Evolutionary conservation across 2,888 invertebrate genomes (phyloP).

Genomic region (Caenorhabditis plicata): DNA sequence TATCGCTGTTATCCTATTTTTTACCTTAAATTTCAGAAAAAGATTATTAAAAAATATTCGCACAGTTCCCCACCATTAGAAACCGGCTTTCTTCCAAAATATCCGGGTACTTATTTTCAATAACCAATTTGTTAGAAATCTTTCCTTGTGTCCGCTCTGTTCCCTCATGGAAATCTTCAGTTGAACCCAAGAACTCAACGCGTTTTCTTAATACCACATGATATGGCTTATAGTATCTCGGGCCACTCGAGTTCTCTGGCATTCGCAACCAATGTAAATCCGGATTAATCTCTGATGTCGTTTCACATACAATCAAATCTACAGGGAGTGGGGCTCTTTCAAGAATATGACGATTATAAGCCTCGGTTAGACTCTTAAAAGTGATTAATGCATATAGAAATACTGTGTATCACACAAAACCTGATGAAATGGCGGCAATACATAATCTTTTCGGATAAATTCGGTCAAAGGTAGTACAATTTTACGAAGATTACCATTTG

Average conservation of each 20-base stretch:
- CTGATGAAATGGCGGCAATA: conserved; percentile 77
- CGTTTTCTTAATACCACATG: conserved; percentile 74
- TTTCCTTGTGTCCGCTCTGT: background rate
- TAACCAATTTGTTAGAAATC: background rate
- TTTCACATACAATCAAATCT: conserved; percentile 22
- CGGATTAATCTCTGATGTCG: conserved; percentile 40
- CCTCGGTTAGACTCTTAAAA: conserved; percentile 28
- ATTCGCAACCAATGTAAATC: conserved; percentile 46
- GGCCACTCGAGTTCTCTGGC: conserved; percentile 68
- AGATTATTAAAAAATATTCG: no score
- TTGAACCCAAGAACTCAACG: background rate
- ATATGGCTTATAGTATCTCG: conserved; percentile 89
- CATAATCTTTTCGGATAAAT: conserved; percentile 82
- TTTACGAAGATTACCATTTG: conserved; percentile 72
- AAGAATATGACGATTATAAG: conserved; percentile 34
- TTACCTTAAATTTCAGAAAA: background rate
- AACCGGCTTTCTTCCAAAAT: conserved; percentile 10
- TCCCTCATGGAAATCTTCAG: background rate
- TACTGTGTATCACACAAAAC: conserved; percentile 3
- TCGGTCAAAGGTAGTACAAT: conserved; percentile 66
- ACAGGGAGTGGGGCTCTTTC: conserved; percentile 31
- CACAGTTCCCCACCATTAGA: background rate
- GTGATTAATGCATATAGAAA: no score
- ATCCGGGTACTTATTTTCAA: conserved; percentile 14
- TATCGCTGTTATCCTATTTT: no score